phyloP scores from a whole-genome alignment of 2,888 invertebrate species.

The Eupithecia abbreviata region DNA sequence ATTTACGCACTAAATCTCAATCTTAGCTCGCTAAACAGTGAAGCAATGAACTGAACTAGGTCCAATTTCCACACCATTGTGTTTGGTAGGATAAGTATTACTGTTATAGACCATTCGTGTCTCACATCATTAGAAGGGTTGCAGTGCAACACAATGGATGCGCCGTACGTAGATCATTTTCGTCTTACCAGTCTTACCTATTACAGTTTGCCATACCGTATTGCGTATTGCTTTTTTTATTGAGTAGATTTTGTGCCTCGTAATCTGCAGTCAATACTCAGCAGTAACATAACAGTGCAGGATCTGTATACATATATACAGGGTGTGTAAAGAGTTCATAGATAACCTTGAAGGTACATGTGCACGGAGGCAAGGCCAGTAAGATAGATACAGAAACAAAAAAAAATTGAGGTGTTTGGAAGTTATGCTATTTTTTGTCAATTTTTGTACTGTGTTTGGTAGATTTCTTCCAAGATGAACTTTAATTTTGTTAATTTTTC shows the following conservation, averaged over 20 bases:
- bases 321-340: too few relatives aligned
- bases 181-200: not conserved
- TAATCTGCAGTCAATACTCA: not conserved
- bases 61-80: conserved; percentile 2
- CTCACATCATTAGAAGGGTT: conserved; percentile 34
- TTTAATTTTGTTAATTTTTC: too few relatives aligned
- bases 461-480: too few relatives aligned
- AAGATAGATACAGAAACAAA: too few relatives aligned
- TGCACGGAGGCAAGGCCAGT: too few relatives aligned
- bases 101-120: conserved; percentile 18
- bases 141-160: conserved; percentile 35
- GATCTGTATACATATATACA: too few relatives aligned
- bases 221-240: not conserved
- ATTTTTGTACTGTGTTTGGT: too few relatives aligned
- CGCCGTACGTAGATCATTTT: not conserved
- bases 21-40: not conserved
- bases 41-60: not conserved
- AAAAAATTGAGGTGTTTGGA: too few relatives aligned
- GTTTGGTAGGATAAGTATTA: conserved; percentile 15
- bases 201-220: not conserved
- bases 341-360: too few relatives aligned
- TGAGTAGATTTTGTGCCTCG: not conserved
- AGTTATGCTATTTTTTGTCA: too few relatives aligned
- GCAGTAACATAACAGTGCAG: not conserved
- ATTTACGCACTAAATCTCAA: not conserved